Percentiles rank a stretch among this genome's conserved stretches.
phyloP scores from a whole-genome alignment of 2,797 vertebrate species.

The Odontamblyopus lacepedii region DNA sequence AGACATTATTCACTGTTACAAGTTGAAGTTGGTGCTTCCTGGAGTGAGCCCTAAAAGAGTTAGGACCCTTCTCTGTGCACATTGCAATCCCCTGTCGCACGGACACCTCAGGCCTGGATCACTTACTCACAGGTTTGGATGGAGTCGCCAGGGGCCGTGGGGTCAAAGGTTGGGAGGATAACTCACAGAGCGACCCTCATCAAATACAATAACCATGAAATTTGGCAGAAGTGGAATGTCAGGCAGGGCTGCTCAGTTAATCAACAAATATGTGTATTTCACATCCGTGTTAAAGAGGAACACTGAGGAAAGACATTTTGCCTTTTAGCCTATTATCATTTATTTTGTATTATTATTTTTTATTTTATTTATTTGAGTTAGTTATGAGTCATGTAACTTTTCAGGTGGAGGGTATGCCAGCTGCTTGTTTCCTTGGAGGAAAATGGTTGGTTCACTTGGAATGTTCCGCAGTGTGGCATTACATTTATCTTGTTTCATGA shows the following conservation, averaged over 20 bases:
- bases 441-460: too few species aligned
- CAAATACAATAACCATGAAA: slow-evolving; percentile 59
- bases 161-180: slow-evolving; percentile 57
- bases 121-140: slow-evolving; percentile 48
- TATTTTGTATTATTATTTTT: too few species aligned
- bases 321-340: background rate
- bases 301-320: background rate
- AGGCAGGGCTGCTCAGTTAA: slow-evolving; percentile 35
- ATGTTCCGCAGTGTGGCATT: too few species aligned
- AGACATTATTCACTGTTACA: slow-evolving; percentile 11
- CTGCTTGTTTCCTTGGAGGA: too few species aligned
- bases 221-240: slow-evolving; percentile 61
- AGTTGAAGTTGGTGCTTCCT: slow-evolving; percentile 29
- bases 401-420: too few species aligned
- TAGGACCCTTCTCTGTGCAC: slow-evolving; percentile 8
- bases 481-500: too few species aligned
- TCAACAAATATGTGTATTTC: slow-evolving; percentile 29
- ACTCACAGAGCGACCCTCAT: slow-evolving; percentile 53
- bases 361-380: too few species aligned
- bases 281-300: background rate
- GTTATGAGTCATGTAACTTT: background rate
- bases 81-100: slow-evolving; percentile 37
- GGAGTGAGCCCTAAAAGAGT: slow-evolving; percentile 13
- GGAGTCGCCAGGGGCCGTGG: slow-evolving; percentile 34
- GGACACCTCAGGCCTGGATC: slow-evolving; percentile 52